Conservation (phyloP, 1,140 invertebrate species). For the Lucilia cuprina region DNA sequence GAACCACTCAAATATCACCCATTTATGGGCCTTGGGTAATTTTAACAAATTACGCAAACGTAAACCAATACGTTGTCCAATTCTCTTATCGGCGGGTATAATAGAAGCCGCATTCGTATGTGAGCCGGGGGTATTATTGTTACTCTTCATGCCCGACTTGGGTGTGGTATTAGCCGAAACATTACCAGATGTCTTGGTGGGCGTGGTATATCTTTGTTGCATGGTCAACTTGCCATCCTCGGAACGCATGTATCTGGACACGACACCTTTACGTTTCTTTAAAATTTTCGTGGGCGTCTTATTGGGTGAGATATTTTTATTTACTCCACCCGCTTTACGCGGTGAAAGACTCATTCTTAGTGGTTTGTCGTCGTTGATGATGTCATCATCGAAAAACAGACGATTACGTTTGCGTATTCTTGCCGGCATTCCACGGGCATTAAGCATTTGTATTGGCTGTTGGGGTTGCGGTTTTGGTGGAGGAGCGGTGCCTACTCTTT, state of each 20-base stretch:
- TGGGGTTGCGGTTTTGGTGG: constrained; percentile 72
- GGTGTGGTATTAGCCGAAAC: constrained; percentile 32
- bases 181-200: background rate
- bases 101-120: constrained; percentile 38
- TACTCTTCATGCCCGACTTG: constrained; percentile 30
- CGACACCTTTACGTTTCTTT: constrained; percentile 62
- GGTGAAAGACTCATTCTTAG: constrained; percentile 68
- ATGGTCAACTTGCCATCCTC: constrained; percentile 50
- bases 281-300: constrained; percentile 65
- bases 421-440: constrained; percentile 86
- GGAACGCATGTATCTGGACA: constrained; percentile 57
- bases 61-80: constrained; percentile 89
- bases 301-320: constrained; percentile 63
- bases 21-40: constrained; percentile 97
- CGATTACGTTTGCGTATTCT: constrained; percentile 90
- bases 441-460: constrained; percentile 77
- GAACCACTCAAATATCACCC: constrained; percentile 99
- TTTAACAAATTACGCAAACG: constrained; percentile 95
- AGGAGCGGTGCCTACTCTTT: constrained; percentile 77
- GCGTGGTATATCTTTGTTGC: constrained; percentile 32
- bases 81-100: constrained; percentile 58
- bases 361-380: constrained; percentile 80
- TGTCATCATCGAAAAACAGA: constrained; percentile 90
- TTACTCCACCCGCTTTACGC: constrained; percentile 56
- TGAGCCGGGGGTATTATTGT: background rate